Base-by-base conservation (phyloP, 2,113 vertebrate genomes). In the Rissa tridactyla region DNA sequence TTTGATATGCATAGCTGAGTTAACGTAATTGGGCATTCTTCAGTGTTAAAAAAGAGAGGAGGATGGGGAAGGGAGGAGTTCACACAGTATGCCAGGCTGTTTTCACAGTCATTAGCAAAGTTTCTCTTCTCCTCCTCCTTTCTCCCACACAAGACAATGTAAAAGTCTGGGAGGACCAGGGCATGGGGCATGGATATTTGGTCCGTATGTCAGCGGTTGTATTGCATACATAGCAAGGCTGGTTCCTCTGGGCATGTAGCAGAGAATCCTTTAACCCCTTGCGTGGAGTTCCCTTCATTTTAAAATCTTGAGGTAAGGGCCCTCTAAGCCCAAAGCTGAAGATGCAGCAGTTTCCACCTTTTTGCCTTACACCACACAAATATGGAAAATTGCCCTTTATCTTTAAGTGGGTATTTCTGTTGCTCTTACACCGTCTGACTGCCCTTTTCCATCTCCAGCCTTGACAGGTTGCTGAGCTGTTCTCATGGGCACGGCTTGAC, bases 201-300 rank as follows among this genome's bases (percentile, higher is more conserved):
- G 44, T 60, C 13, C 3, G 1, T 34, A 1, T 13, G 15, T 42
- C 14, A 27, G 27, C 9, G 6, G 1, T 13, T 81, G 17, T 47
- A 34, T 1, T 47, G 9, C n/a, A 22, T 12, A 17, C 8, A 30
- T 3, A 38, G 26, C 10, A 61, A 86, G 49, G 8, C 13, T 81
- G 25, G 26, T 51, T 80, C 15, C 29, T 70, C 42, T 57, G 13
- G 12, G 1, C 6, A 5, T 32, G 21, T 42, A 54, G 19, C 15
- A 71, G 21, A 44, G 40, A 88, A 55, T 21, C 11, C 12, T 68
- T 73, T 84, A 52, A 62, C 5, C 3, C 5, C 9, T 40, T 3
- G 3, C 5, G 2, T 2, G 5, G 22, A 2, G 2, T 30, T 66
- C 13, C 6, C 16, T 64, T 68, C 0, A 19, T 70, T 77, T 89